These are phyloP conservation scores for Cremastinae sp. DNA, from an alignment of 2,888 invertebrate genomes.

Conservation along the genomic window DNA sequence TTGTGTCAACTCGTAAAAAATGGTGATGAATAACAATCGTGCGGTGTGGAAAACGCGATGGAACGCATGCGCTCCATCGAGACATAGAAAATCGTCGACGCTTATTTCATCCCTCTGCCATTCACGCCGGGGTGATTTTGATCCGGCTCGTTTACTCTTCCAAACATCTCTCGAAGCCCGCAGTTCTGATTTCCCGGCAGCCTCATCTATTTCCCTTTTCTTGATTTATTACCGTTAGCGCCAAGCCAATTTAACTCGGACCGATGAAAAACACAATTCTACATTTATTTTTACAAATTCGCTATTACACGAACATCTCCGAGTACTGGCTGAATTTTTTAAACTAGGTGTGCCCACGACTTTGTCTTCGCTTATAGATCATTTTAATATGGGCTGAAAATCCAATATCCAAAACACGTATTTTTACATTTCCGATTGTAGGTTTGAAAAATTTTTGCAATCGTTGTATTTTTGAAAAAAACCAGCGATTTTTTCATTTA, in stretches of 20 bases:
- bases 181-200: slow-evolving; percentile 35
- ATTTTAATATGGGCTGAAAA: too few relatives aligned
- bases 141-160: slow-evolving; percentile 24
- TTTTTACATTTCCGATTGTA: too few relatives aligned
- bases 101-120: slow-evolving; percentile 52
- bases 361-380: too few relatives aligned
- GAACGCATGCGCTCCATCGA: slow-evolving; percentile 9
- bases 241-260: slow-evolving; percentile 54
- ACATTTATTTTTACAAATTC: slow-evolving; percentile 37
- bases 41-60: too few relatives aligned
- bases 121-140: slow-evolving; percentile 49
- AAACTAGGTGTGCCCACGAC: too few relatives aligned
- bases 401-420: too few relatives aligned
- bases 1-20: too few relatives aligned
- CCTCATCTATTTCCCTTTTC: slow-evolving; percentile 38
- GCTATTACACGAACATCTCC: not conserved
- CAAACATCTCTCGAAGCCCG: slow-evolving; percentile 20
- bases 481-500: too few relatives aligned
- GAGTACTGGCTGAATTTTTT: too few relatives aligned
- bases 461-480: too few relatives aligned
- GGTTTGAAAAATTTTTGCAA: too few relatives aligned
- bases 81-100: slow-evolving; percentile 47
- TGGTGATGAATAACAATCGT: too few relatives aligned
- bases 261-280: slow-evolving; percentile 41
- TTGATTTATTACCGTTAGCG: slow-evolving; percentile 59